Percentiles rank a stretch among this genome's conserved stretches.
These are phyloP conservation scores for Suncus etruscus DNA, from an alignment of 2,113 vertebrate genomes.

Conservation along the genomic window DNA sequence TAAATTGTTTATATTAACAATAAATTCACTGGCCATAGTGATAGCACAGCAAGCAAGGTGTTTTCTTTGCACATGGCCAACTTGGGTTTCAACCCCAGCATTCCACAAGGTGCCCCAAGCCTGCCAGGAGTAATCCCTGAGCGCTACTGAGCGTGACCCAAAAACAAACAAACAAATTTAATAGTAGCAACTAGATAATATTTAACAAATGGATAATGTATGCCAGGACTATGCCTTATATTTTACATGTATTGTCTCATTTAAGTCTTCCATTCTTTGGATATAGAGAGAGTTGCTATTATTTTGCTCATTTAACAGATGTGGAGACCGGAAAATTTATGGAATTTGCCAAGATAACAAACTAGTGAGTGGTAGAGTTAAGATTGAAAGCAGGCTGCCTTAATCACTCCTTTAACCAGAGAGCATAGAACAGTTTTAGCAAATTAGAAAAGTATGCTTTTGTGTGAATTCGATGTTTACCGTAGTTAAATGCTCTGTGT, in stretches of 20 bases:
- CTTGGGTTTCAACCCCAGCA: too few relatives aligned
- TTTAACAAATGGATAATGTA: background rate
- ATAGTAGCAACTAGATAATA: background rate
- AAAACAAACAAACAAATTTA: slow-evolving; percentile 10
- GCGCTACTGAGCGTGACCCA: too few relatives aligned
- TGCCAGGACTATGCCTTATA: background rate
- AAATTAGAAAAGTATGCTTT: slow-evolving; percentile 53
- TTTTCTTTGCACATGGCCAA: too few relatives aligned
- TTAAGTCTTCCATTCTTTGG: background rate
- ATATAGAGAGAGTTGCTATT: background rate
- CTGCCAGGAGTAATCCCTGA: too few relatives aligned
- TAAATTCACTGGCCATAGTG: background rate
- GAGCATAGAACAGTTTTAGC: background rate
- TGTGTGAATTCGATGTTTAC: slow-evolving; percentile 46
- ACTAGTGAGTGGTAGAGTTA: background rate
- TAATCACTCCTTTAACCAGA: slow-evolving; percentile 17
- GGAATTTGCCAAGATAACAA: slow-evolving; percentile 37
- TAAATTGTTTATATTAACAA: slow-evolving; percentile 41
- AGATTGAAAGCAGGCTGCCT: slow-evolving; percentile 24
- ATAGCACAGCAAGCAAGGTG: too few relatives aligned
- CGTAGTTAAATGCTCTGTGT: slow-evolving; percentile 25
- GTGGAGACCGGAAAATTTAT: background rate
- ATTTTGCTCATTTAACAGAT: slow-evolving; percentile 3
- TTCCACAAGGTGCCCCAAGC: too few relatives aligned
- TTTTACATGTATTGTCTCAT: background rate